These are phyloP conservation scores for Sterrhoptilus dennistouni DNA, from an alignment of 2,113 vertebrate genomes.

Conservation along the genomic window DNA sequence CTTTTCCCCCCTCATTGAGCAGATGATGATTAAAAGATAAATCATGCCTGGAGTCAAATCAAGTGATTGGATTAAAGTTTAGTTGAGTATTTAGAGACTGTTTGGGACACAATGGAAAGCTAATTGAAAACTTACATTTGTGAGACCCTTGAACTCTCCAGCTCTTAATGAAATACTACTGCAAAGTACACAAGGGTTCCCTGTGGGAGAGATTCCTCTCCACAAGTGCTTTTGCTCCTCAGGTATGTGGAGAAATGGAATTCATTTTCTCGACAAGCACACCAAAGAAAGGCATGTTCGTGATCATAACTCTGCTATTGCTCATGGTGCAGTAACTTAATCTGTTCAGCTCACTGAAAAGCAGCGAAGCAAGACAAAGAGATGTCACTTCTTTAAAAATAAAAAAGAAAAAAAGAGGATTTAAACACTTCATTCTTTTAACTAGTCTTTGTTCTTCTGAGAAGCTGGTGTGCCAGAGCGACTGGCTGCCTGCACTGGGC, in stretches of 20 bases:
- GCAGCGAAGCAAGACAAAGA: not conserved
- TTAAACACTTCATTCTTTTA: not conserved
- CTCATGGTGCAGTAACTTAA: not conserved
- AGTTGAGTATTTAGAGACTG: slow-evolving; percentile 38
- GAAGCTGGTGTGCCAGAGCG: not conserved
- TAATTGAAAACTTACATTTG: slow-evolving; percentile 59
- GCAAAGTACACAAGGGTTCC: not conserved
- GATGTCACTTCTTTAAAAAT: not conserved
- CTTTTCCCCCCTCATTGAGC: slow-evolving; percentile 27
- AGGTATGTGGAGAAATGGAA: slow-evolving; percentile 10
- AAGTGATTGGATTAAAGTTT: slow-evolving; percentile 51
- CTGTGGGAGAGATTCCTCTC: not conserved
- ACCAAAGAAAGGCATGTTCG: not conserved
- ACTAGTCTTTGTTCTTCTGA: not conserved
- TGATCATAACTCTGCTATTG: not conserved
- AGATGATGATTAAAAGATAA: slow-evolving; percentile 57
- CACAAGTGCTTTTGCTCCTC: not conserved
- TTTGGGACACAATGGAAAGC: slow-evolving; percentile 33
- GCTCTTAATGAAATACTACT: slow-evolving; percentile 23
- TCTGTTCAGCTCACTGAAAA: not conserved
- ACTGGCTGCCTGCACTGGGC: not conserved
- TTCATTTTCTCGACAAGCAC: slow-evolving; percentile 32
- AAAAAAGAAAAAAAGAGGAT: not conserved
- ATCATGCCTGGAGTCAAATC: slow-evolving; percentile 55
- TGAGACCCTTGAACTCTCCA: slow-evolving; percentile 7